phyloP scores from a whole-genome alignment of 2,888 invertebrate species.

The Bruchidius siliquastri region DNA sequence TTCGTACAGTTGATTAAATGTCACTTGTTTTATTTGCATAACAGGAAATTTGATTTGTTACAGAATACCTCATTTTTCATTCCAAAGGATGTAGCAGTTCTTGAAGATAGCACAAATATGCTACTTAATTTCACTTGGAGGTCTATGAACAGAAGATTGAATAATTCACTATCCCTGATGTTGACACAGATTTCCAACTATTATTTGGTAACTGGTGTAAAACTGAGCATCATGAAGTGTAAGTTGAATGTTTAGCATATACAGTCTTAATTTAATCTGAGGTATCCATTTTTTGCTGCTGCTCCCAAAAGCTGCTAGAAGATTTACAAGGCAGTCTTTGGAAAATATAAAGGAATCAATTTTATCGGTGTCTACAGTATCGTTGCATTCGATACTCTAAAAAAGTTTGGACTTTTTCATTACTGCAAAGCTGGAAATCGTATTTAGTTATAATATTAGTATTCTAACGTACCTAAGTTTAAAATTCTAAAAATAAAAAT shows the following conservation, averaged over 20 bases:
- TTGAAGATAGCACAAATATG: slow-evolving; percentile 5
- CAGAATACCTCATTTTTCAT: slow-evolving; percentile 16
- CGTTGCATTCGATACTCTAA: too few relatives aligned
- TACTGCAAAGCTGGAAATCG: too few relatives aligned
- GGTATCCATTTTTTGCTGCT: not conserved
- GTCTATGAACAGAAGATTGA: slow-evolving; percentile 11
- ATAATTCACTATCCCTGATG: slow-evolving; percentile 18
- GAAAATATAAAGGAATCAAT: too few relatives aligned
- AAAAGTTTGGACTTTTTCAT: too few relatives aligned
- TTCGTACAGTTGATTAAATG: too few relatives aligned
- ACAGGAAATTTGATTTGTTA: slow-evolving; percentile 7
- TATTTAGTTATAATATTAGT: too few relatives aligned
- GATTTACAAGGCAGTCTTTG: too few relatives aligned
- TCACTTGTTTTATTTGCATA: too few relatives aligned
- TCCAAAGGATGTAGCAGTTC: slow-evolving; percentile 16
- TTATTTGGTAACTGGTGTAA: slow-evolving; percentile 12
- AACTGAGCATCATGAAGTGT: slow-evolving; percentile 19
- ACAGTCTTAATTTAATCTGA: too few relatives aligned
- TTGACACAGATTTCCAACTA: slow-evolving; percentile 11
- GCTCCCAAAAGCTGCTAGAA: not conserved
- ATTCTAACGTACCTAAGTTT: too few relatives aligned
- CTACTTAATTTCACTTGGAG: slow-evolving; percentile 22
- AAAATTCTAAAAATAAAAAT: too few relatives aligned
- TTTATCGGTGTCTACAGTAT: too few relatives aligned
- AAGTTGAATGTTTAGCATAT: slow-evolving; percentile 8